Evolutionary conservation across 37 sponge, comb jelly and placozoan species (phyloP).

Genomic region (Hexactinellida sp.): DNA sequence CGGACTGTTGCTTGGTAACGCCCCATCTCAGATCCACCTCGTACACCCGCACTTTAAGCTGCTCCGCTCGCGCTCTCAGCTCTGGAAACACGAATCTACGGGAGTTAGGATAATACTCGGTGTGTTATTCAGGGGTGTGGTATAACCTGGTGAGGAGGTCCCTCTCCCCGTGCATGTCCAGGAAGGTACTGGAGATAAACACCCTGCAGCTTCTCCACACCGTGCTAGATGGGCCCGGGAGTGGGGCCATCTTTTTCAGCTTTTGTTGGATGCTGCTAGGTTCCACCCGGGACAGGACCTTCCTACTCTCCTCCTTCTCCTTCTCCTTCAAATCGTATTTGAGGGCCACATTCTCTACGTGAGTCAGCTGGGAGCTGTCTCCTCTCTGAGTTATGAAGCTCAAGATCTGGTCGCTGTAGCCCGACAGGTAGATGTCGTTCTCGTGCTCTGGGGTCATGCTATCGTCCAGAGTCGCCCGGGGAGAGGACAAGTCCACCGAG

Average conservation of each 20-base stretch:
- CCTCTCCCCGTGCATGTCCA: conserved; percentile 91
- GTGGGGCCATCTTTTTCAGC: conserved; percentile 17
- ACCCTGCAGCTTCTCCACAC: conserved; percentile 74
- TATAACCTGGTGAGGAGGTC: conserved; percentile 65
- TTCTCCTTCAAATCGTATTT: conserved; percentile 54
- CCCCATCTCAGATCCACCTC: conserved; percentile 99
- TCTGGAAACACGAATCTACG: conserved; percentile 71
- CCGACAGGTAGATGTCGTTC: conserved; percentile 82
- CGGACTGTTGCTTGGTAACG: conserved; percentile 76
- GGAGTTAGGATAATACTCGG: not conserved
- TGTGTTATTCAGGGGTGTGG: not conserved
- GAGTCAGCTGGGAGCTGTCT: conserved; percentile 68
- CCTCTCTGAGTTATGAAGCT: conserved; percentile 91
- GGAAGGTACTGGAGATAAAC: conserved; percentile 93
- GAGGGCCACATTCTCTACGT: conserved; percentile 86
- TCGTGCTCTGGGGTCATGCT: conserved; percentile 49
- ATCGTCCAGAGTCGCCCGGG: conserved; percentile 28
- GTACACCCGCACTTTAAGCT: conserved; percentile 48
- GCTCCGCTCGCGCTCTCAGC: conserved; percentile 57
- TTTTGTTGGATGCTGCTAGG: not conserved
- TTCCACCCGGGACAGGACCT: not conserved
- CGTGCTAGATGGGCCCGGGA: conserved; percentile 30
- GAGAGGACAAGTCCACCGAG: conserved; percentile 72
- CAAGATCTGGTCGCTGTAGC: conserved; percentile 92
- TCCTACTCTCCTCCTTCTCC: not conserved